A percentile compares a stretch with the other conserved stretches of the same genome.
Evolutionary conservation across 2,113 vertebrate genomes (phyloP).

Genomic region (Zosterops pallidus): DNA sequence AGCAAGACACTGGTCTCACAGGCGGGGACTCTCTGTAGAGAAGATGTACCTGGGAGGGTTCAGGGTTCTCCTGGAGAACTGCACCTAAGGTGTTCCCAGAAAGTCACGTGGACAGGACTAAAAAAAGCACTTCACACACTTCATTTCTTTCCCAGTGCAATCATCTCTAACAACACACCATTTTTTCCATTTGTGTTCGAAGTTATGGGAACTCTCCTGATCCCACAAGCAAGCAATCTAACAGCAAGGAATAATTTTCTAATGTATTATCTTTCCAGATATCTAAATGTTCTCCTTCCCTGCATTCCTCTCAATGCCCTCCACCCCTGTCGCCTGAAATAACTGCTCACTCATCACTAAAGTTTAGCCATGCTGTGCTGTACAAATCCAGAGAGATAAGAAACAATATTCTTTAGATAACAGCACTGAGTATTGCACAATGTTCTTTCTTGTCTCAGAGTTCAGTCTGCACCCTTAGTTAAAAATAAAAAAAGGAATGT

Average conservation of each 20-base stretch:
- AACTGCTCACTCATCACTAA: constrained; percentile 58
- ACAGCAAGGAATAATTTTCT: background rate
- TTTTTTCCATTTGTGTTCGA: background rate
- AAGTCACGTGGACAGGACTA: background rate
- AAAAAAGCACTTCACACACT: rapidly evolving
- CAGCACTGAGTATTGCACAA: constrained; percentile 41
- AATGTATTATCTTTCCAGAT: background rate
- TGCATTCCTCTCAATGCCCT: background rate
- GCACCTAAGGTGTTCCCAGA: background rate
- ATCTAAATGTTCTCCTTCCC: background rate
- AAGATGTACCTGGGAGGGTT: background rate
- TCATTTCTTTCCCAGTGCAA: background rate
- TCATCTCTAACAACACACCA: background rate
- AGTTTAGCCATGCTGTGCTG: constrained; percentile 34
- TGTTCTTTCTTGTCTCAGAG: constrained; percentile 54
- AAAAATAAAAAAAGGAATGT: background rate
- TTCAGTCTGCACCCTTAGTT: constrained; percentile 47
- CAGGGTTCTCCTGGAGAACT: background rate
- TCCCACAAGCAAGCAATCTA: background rate
- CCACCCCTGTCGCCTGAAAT: constrained; percentile 24
- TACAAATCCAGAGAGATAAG: constrained; percentile 44
- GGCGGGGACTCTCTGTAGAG: rapidly evolving
- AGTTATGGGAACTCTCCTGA: background rate
- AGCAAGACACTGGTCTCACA: background rate
- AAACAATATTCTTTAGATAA: constrained; percentile 57